A percentile compares a stretch with the other conserved stretches of the same genome.
These are phyloP conservation scores for Agrotis exclamationis DNA, from an alignment of 2,888 invertebrate genomes.

Conservation along the genomic window DNA sequence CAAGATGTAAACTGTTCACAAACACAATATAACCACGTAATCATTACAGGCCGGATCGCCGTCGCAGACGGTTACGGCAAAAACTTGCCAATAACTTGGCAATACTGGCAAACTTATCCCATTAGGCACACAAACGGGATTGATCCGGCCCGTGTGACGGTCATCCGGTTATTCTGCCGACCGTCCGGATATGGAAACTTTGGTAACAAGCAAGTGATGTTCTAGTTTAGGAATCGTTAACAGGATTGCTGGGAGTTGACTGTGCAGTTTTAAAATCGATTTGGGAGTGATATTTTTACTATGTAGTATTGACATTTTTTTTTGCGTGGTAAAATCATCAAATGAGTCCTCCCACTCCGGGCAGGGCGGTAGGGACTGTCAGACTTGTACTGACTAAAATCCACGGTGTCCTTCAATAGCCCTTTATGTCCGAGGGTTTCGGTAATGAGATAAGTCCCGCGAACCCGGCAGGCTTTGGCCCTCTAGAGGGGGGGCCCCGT, in stretches of 20 bases:
- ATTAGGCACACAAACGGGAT: slow-evolving; percentile 60
- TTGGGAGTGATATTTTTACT: no score
- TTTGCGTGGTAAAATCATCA: no score
- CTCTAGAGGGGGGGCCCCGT: no score
- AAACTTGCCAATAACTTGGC: slow-evolving; percentile 57
- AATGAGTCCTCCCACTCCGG: no score
- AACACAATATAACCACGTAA: slow-evolving; percentile 28
- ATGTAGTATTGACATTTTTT: no score
- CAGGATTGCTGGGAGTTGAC: neutral
- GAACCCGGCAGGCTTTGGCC: no score
- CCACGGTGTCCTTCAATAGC: no score
- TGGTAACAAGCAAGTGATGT: slow-evolving; percentile 48
- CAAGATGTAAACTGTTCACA: slow-evolving; percentile 17
- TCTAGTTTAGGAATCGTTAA: slow-evolving; percentile 28
- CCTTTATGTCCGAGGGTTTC: no score
- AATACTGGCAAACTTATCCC: slow-evolving; percentile 56
- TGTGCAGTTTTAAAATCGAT: neutral
- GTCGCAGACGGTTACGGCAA: slow-evolving; percentile 41
- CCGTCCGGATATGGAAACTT: slow-evolving; percentile 53
- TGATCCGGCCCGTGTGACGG: slow-evolving; percentile 55
- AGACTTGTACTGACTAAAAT: no score
- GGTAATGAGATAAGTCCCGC: no score
- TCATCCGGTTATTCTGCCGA: slow-evolving; percentile 53
- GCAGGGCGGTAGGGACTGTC: no score
- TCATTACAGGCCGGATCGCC: slow-evolving; percentile 21